phyloP scores from a whole-genome alignment of 2,888 invertebrate genomes.

The Netelia melanura region DNA sequence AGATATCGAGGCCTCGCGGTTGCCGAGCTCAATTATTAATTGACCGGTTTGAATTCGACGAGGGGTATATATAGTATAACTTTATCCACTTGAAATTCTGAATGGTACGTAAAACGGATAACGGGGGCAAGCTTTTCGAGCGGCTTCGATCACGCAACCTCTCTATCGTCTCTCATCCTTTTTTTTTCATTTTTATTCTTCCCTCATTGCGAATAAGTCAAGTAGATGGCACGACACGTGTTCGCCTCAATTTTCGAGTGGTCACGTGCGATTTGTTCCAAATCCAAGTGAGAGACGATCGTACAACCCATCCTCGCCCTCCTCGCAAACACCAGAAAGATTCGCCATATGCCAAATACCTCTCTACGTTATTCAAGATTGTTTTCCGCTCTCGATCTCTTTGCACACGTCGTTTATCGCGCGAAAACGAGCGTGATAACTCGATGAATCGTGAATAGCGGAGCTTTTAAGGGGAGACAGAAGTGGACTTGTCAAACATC shows the following conservation, averaged over 20 bases:
- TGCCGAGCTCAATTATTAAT: conserved; percentile 79
- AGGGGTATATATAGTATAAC: conserved; percentile 58
- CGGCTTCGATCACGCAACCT: conserved; percentile 58
- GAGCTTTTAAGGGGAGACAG: conserved; percentile 23
- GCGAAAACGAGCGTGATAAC: conserved; percentile 60
- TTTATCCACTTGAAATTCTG: conserved; percentile 78
- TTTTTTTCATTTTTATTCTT: conserved; percentile 17
- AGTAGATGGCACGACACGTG: conserved; percentile 55
- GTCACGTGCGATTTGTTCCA: conserved; percentile 54
- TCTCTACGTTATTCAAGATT: conserved; percentile 1
- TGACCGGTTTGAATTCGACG: conserved; percentile 75
- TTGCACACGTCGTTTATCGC: conserved; percentile 52
- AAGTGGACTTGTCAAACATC: neutral
- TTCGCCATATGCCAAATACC: conserved; percentile 43
- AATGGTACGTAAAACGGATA: conserved; percentile 64
- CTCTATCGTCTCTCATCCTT: conserved; percentile 1
- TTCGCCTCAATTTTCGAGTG: conserved; percentile 55
- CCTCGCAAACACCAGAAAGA: neutral
- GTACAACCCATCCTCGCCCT: conserved; percentile 41
- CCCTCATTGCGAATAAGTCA: conserved; percentile 50
- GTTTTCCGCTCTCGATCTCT: conserved; percentile 6
- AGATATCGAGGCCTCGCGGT: conserved; percentile 66
- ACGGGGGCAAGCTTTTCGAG: conserved; percentile 17
- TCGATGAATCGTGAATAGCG: conserved; percentile 36
- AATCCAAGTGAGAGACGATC: conserved; percentile 53